These are phyloP conservation scores for Sterna hirundo DNA, from an alignment of 2,113 vertebrate species.

Conservation along the genomic window DNA sequence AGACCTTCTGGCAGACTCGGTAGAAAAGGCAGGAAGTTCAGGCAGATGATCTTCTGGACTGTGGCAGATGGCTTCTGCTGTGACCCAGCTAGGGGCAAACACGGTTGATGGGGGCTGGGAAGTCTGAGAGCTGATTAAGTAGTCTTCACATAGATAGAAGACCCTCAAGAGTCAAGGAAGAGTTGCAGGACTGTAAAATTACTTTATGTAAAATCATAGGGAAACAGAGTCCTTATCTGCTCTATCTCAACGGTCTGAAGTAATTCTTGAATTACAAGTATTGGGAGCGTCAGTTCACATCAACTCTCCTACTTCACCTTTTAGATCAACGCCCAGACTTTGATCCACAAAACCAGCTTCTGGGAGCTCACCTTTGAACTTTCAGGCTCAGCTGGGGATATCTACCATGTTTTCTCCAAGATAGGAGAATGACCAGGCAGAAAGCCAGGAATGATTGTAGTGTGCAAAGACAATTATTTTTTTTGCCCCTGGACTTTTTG, in stretches of 20 bases:
- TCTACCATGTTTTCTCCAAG: not conserved
- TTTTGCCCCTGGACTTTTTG: not conserved
- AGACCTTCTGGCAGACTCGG: not conserved
- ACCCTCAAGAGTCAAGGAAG: not conserved
- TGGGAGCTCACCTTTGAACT: not conserved
- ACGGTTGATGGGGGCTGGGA: not conserved
- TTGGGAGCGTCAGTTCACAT: not conserved
- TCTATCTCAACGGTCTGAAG: not conserved
- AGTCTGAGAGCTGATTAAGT: not conserved
- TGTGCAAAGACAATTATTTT: not conserved
- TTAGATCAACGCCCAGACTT: not conserved
- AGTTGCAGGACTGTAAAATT: not conserved
- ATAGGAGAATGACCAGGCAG: not conserved
- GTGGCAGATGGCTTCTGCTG: not conserved
- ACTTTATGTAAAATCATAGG: not conserved
- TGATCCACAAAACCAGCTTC: not conserved
- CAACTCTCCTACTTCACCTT: not conserved
- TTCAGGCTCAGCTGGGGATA: not conserved
- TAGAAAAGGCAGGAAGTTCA: not conserved
- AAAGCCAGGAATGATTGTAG: not conserved
- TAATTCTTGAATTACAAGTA: not conserved
- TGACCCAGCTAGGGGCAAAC: not conserved
- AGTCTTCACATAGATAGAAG: not conserved
- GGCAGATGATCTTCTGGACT: not conserved
- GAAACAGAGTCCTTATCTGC: not conserved